Base-by-base conservation (phyloP, 2,888 invertebrate species). In the Chrysolina haemoptera region DNA sequence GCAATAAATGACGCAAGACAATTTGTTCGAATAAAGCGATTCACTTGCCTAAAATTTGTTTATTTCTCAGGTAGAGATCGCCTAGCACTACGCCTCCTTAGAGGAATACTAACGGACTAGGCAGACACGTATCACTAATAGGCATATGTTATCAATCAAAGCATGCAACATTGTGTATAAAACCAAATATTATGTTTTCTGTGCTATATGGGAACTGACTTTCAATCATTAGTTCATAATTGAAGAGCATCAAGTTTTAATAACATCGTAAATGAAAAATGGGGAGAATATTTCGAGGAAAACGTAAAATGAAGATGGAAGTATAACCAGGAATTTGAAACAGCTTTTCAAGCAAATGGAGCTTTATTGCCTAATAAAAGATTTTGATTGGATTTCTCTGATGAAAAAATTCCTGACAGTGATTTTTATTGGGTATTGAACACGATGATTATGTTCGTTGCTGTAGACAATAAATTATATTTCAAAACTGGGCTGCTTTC, bases 251-350 rank as follows among this genome's bases (percentile, higher is more conserved):
- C 48, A 48, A 48, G 16, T 48, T 48, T 48, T 48, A 48, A 16
- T 48, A 16, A 48, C 48, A 16, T 48, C 48, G 48, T 48, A 48
- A 48, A 48, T 16, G 48, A 48, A 16, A 16, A 48, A 48, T 16
- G 48, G n/a, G 48, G 48, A 14, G 16, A 48, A 48, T 48, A 48
- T 48, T 16, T 6, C 48, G 16, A 48, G 16, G 16, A 10, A n/a
- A 48, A 16, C 48, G 48, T 48, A 48, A 48, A 48, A 16, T 8
- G 10, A 16, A 16, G 16, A 48, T 48, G 48, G 48, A 16, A 48
- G 16, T 48, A 48, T 48, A 48, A 48, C 16, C 48, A 48, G 48
- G 16, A 48, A 48, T 48, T 48, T 48, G 48, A 48, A 48, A 48
- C 48, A 48, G 48, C 48, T 16, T 8, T 48, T 48, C 48, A 16